Conservation (phyloP, 2,888 invertebrate genomes). For the Coelogynopora nodosa region DNA sequence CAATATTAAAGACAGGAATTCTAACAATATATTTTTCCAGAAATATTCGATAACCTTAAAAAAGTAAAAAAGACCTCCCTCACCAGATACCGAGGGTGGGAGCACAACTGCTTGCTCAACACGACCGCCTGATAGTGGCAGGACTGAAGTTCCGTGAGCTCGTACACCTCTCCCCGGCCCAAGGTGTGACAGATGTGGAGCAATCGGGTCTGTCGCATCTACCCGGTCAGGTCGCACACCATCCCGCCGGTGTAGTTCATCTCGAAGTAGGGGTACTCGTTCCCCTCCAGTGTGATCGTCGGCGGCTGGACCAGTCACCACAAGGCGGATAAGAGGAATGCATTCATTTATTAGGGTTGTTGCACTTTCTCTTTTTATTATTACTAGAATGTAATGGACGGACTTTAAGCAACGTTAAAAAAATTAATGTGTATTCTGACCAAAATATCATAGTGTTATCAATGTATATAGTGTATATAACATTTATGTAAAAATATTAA, state of each 20-base stretch:
- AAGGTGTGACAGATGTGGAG: slow-evolving; percentile 80
- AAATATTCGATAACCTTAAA: too few species aligned
- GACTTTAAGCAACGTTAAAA: too few species aligned
- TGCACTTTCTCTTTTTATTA: too few species aligned
- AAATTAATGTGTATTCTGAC: too few species aligned
- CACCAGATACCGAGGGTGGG: slow-evolving; percentile 73
- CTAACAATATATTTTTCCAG: too few species aligned
- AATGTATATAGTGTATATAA: too few species aligned
- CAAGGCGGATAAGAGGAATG: background rate
- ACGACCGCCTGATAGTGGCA: slow-evolving; percentile 91
- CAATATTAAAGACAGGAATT: too few species aligned
- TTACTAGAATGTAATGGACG: too few species aligned
- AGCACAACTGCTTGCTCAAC: slow-evolving; percentile 78
- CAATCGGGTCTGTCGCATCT: slow-evolving; percentile 69
- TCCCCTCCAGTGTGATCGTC: slow-evolving; percentile 69
- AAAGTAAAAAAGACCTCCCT: too few species aligned
- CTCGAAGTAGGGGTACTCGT: slow-evolving; percentile 76
- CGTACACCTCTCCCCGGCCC: slow-evolving; percentile 66
- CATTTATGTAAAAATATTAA: too few species aligned
- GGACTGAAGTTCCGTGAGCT: slow-evolving; percentile 81
- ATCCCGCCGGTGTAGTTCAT: slow-evolving; percentile 80
- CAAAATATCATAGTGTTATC: too few species aligned
- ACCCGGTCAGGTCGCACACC: slow-evolving; percentile 80
- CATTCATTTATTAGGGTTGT: background rate
- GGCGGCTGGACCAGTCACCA: slow-evolving; percentile 55